Base-by-base conservation (phyloP, 2,888 invertebrate species). In the Dastarcus helophoroides region DNA sequence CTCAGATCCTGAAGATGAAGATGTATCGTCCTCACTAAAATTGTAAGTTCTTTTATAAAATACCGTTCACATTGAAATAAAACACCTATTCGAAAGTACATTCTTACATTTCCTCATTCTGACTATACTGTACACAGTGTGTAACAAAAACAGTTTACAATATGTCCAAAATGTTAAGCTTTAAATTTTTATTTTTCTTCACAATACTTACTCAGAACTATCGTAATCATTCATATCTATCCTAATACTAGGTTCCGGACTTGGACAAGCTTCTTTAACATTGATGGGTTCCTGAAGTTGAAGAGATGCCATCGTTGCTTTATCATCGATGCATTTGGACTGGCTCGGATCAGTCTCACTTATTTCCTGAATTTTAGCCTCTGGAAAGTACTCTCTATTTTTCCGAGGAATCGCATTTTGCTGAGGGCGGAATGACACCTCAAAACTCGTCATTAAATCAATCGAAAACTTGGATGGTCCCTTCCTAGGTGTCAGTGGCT, bases 371-470 rank as follows among this genome's bases (percentile, higher is more conserved):
- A 58, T 56, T 43, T 50, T 50, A 1, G 53, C 48, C 23, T 44
- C 46, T 13, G 11, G 14, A 15, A 33, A 35, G 24, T 28, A 32
- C 13, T 44, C 41, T 21, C 35, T 35, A 6, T 37, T 27, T 31
- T 37, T 37, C 14, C 37, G 27, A 8, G 23, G 32, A 7, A 19
- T 26, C 26, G 22, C 28, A 16, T 39, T 49, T n/a, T 42, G 41
- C 16, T 42, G 43, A 4, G 41, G 39, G 17, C 49, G 38, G 26
- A 60, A 47, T 1, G 59, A 58, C 49, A 78, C 69, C 60, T 79
- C 77, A 54, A 78, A 76, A 54, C 77, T 78, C 2, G 78, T 78
- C 73, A 77, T 79, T 2, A 79, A 71, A 33, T 78, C 78, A 31
- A 79, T 74, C 1, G 79, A 77, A 46, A 77, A 57, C 69, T 76